A percentile compares a stretch with the other conserved stretches of the same genome.
These are phyloP conservation scores for Coenonympha arcania DNA, from an alignment of 2,888 invertebrate genomes.

Conservation along the genomic window DNA sequence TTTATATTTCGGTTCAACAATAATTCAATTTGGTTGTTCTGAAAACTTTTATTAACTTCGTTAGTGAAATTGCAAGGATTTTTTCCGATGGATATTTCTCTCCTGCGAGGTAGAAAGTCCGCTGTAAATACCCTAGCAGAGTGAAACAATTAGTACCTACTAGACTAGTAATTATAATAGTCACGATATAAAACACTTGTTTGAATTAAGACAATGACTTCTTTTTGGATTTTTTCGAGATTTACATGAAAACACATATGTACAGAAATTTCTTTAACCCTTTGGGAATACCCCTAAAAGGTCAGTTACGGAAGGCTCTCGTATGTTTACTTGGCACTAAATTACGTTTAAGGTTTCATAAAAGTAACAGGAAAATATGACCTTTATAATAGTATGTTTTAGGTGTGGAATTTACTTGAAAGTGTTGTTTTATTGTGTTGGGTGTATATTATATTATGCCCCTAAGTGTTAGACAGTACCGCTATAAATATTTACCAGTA, in stretches of 20 bases:
- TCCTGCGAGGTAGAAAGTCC: too few relatives aligned
- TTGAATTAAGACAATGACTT: background rate
- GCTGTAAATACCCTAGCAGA: too few relatives aligned
- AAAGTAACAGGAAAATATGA: conserved; percentile 9
- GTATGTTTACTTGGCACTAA: conserved; percentile 28
- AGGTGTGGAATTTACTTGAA: conserved; percentile 14
- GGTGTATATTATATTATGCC: conserved; percentile 20
- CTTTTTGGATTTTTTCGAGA: conserved; percentile 29
- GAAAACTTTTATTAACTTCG: too few relatives aligned
- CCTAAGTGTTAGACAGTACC: conserved; percentile 27
- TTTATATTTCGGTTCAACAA: too few relatives aligned
- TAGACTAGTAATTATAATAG: background rate
- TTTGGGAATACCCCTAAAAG: conserved; percentile 30
- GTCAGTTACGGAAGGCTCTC: conserved; percentile 29
- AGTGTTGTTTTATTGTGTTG: conserved; percentile 9
- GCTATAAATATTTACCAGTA: conserved; percentile 40
- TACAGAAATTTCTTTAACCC: conserved; percentile 33
- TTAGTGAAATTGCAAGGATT: too few relatives aligned
- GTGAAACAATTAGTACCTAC: too few relatives aligned
- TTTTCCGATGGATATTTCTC: too few relatives aligned
- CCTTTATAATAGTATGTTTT: background rate
- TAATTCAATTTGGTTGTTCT: too few relatives aligned
- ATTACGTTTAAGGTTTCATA: conserved; percentile 13
- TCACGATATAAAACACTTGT: background rate
- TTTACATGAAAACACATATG: conserved; percentile 37